Percentiles rank a stretch among this genome's conserved stretches.
Conservation (phyloP, 2,113 vertebrate species). For the Panthera uncia region DNA sequence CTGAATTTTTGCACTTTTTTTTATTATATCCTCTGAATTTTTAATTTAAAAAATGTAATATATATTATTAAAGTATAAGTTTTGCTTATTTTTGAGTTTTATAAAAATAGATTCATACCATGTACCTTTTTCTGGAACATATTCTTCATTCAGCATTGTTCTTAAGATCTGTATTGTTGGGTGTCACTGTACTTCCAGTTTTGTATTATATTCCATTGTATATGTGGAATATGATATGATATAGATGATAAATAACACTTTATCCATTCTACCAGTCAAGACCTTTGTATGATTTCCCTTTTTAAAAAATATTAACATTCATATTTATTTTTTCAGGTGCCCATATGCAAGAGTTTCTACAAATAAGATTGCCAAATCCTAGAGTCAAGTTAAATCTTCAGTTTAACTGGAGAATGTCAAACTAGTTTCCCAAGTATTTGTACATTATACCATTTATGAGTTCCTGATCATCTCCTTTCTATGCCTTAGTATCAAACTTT, state of each 20-base stretch:
- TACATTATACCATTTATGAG: not conserved
- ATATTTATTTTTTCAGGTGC: not conserved
- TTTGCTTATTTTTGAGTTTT: constrained; percentile 17
- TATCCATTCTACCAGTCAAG: not conserved
- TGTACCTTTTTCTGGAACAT: not conserved
- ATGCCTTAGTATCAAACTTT: not conserved
- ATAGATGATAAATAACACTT: not conserved
- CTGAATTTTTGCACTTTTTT: not conserved
- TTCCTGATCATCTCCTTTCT: not conserved
- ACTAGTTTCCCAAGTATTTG: not conserved
- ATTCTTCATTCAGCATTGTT: not conserved
- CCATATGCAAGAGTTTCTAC: not conserved
- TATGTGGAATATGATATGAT: not conserved
- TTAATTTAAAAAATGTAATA: not conserved
- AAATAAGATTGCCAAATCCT: not conserved
- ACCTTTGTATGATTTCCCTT: not conserved
- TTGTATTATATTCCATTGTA: not conserved
- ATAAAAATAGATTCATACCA: not conserved
- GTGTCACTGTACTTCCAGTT: not conserved
- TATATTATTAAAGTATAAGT: not conserved
- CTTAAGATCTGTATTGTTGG: not conserved
- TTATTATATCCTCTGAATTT: not conserved
- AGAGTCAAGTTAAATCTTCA: not conserved
- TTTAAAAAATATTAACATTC: not conserved
- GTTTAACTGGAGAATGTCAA: not conserved